Evolutionary conservation across 2,888 invertebrate species (phyloP).

Genomic region (Hymenopus coronatus): DNA sequence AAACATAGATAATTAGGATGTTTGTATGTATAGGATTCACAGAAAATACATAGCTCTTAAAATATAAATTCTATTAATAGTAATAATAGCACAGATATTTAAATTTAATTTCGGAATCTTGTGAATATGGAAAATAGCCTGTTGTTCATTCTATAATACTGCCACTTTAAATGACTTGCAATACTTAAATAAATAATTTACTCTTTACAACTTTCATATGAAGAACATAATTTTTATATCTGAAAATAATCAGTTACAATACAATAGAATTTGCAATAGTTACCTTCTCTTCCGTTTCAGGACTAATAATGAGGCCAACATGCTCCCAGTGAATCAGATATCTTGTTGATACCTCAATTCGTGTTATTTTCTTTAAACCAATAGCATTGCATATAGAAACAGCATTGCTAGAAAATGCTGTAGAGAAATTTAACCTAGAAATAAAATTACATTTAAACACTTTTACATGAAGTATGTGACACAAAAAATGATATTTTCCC

Average conservation of each 20-base stretch:
- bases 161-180: no score
- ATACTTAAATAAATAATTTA: no score
- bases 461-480: no score
- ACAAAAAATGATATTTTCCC: neutral
- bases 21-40: no score
- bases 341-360: slow-evolving; percentile 79
- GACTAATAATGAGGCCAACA: slow-evolving; percentile 33
- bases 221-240: neutral
- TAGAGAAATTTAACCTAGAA: slow-evolving; percentile 86
- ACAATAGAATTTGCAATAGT: neutral
- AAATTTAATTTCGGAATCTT: no score
- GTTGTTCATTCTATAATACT: no score
- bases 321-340: slow-evolving; percentile 58
- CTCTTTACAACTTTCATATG: no score
- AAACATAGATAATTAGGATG: no score
- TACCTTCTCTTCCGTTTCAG: slow-evolving; percentile 37
- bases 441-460: slow-evolving; percentile 17
- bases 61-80: no score
- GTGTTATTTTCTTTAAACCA: slow-evolving; percentile 67
- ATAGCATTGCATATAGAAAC: slow-evolving; percentile 90
- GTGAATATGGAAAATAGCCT: no score
- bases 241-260: neutral
- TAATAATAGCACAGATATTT: no score
- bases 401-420: slow-evolving; percentile 93
- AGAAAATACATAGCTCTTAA: no score